phyloP scores from a whole-genome alignment of 2,113 vertebrate species.

The Myiagra hebetior region DNA sequence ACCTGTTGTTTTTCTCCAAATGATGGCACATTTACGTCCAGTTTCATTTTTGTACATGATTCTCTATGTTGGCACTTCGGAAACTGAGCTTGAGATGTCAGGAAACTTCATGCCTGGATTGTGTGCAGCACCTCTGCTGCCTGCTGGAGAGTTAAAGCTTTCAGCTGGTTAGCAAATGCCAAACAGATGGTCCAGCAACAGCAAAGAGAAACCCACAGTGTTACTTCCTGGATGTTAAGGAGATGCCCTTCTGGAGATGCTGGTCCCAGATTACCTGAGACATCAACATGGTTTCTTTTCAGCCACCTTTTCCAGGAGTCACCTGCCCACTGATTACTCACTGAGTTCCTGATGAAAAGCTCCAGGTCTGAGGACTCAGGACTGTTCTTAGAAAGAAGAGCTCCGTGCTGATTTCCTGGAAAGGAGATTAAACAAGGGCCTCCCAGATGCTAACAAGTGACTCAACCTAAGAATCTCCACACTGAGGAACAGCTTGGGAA shows the following conservation, averaged over 20 bases:
- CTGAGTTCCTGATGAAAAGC: neutral
- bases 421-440: neutral
- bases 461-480: neutral
- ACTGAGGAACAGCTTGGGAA: neutral
- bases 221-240: neutral
- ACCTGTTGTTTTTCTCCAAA: neutral
- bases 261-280: neutral
- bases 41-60: neutral
- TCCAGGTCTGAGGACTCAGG: neutral
- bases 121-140: neutral
- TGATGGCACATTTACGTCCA: neutral
- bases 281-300: neutral
- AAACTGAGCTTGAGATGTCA: neutral
- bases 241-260: neutral
- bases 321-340: neutral
- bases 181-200: neutral
- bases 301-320: neutral
- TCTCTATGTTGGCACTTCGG: rapidly evolving
- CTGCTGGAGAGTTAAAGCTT: neutral
- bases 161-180: neutral
- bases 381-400: neutral
- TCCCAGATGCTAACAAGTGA: neutral
- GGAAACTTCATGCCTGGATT: neutral
- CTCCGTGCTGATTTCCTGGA: neutral
- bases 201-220: neutral